Evolutionary conservation across 2,888 invertebrate species (phyloP), one percentile per base, ranked within the genome.

Genomic region (Diachrysia chrysitis): DNA sequence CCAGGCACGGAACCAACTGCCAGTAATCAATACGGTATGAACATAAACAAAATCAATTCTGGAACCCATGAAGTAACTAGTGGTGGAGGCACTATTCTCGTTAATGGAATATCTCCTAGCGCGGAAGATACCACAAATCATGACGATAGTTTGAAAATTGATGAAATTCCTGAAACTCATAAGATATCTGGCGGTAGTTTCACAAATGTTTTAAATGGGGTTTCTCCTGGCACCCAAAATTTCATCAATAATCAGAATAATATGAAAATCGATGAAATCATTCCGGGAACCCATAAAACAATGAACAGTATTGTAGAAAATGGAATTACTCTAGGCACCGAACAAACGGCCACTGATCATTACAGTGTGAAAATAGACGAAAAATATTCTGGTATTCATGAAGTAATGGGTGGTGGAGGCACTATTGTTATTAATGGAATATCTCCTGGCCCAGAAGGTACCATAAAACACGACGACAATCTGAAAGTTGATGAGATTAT

Each of bases 371-470:
- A 32, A 32, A 10, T 32, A 5, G 32, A 1, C 6, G 10, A 32
- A 32, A 32, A 5, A 1, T 5, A 5, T 1, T 14, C 21, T 51
- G 32, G 37, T 14, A 10, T 29, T 58, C 48, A 51, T 0, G 25
- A 58, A 53, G 42, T 51, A 23, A 21, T 17, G 2, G 9, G 14
- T 12, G 46, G 46, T 7, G 6, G 17, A 9, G 17, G 17, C 7
- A 57, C 4, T 46, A 46, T 63, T 6, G 19, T 59, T 58, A 17
- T 61, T 0, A 73, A 51, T 58, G 73, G 67, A 9, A 54, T 66
- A 32, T 42, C 55, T 37, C 25, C 58, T 25, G 42, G 55, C 6
- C 5, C n/a, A 17, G 46, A 17, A 46, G 17, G 17, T 0, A 9
- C 6, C 6, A 19, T 4, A 2, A 23, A 25, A n/a, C 19, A 35